A percentile compares a stretch with the other conserved stretches of the same genome.
These are phyloP conservation scores for Ceraclea dissimilis DNA, from an alignment of 2,888 invertebrate species.

Conservation along the genomic window DNA sequence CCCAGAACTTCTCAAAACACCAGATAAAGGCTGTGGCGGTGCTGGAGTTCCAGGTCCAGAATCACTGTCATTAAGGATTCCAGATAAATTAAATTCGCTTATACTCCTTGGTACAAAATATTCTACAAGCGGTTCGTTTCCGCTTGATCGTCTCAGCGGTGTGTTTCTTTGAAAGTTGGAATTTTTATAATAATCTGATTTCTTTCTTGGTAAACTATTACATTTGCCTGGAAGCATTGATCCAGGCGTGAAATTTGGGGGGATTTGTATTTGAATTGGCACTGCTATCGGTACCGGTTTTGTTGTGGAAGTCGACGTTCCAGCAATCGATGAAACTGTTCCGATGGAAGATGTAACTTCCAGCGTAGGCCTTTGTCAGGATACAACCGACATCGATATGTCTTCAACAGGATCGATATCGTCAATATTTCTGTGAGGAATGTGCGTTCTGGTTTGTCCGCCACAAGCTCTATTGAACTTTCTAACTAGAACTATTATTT, in stretches of 20 bases:
- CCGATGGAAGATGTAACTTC: conserved; percentile 26
- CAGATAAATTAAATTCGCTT: conserved; percentile 73
- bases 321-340: conserved; percentile 17
- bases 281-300: conserved; percentile 20
- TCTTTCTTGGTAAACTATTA: conserved; percentile 50
- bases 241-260: conserved; percentile 23
- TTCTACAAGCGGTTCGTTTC: conserved; percentile 61
- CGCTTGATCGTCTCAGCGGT: conserved; percentile 56
- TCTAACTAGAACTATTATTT: conserved; percentile 47
- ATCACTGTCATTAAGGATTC: conserved; percentile 51
- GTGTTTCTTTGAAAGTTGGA: conserved; percentile 58
- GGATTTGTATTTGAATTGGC: conserved; percentile 24
- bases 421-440: conserved; percentile 38
- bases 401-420: conserved; percentile 45
- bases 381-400: conserved; percentile 46
- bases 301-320: conserved; percentile 17
- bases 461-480: conserved; percentile 34
- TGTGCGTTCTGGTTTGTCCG: conserved; percentile 23
- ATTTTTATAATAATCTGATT: conserved; percentile 33
- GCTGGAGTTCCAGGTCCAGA: conserved; percentile 40
- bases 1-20: conserved; percentile 27
- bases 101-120: conserved; percentile 80
- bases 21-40: conserved; percentile 32
- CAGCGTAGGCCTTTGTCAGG: conserved; percentile 49
- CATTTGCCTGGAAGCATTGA: conserved; percentile 40